phyloP scores from a whole-genome alignment of 2,797 vertebrate genomes.

The Cichlasoma orientale region DNA sequence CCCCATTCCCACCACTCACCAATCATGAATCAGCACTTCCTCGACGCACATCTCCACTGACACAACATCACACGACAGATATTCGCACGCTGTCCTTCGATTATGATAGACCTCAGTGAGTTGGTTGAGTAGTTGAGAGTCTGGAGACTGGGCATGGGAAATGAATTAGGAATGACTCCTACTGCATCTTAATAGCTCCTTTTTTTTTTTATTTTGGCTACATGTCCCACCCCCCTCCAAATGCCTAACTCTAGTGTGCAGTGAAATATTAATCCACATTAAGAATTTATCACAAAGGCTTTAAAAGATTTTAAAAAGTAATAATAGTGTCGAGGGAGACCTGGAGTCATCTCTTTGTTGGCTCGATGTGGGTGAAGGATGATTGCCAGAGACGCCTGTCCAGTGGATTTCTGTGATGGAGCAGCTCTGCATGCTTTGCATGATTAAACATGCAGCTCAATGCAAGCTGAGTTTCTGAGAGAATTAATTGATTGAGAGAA shows the following conservation, averaged over 20 bases:
- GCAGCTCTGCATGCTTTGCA: constrained; percentile 13
- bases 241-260: constrained; percentile 34
- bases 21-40: constrained; percentile 66
- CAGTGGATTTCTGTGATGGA: constrained; percentile 16
- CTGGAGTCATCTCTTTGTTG: constrained; percentile 32
- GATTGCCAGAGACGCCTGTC: constrained; percentile 38
- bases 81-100: constrained; percentile 42
- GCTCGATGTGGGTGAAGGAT: constrained; percentile 15
- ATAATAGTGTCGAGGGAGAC: constrained; percentile 63
- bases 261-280: constrained; percentile 76
- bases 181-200: constrained; percentile 46
- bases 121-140: constrained; percentile 36
- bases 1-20: constrained; percentile 49
- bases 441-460: constrained; percentile 31
- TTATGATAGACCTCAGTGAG: constrained; percentile 35
- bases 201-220: background rate
- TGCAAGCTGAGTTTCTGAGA: constrained; percentile 13
- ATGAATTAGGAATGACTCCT: constrained; percentile 29
- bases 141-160: constrained; percentile 11
- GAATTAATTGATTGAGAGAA: constrained; percentile 15
- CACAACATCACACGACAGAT: constrained; percentile 54
- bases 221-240: constrained; percentile 2
- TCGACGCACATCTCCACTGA: constrained; percentile 61
- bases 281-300: constrained; percentile 65
- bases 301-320: constrained; percentile 77